These are phyloP conservation scores for Drosophila hydei DNA, from an alignment of 1,140 invertebrate genomes.

Conservation along the genomic window DNA sequence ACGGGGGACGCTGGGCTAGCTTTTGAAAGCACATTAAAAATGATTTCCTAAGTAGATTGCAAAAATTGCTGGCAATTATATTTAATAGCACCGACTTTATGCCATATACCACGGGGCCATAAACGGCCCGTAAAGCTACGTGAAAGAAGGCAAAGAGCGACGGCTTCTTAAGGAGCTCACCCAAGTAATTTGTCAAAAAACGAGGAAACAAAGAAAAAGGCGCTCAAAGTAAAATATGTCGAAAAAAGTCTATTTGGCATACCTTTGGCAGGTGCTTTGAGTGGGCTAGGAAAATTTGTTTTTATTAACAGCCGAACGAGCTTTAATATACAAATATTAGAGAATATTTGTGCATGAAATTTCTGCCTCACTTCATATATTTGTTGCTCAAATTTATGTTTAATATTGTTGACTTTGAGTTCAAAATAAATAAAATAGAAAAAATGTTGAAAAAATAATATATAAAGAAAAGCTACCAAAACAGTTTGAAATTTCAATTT, in stretches of 20 bases:
- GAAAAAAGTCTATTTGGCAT: conserved; percentile 4
- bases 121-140: conserved; percentile 43
- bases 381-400: background rate
- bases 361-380: background rate
- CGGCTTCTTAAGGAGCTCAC: conserved; percentile 25
- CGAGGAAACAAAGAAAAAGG: background rate
- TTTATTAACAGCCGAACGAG: conserved; percentile 1
- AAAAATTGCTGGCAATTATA: conserved; percentile 78
- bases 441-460: too few relatives aligned
- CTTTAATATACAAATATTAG: background rate
- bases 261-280: background rate
- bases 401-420: too few relatives aligned
- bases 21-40: conserved; percentile 64
- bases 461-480: too few relatives aligned
- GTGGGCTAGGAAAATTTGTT: background rate
- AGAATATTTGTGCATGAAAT: background rate
- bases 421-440: too few relatives aligned
- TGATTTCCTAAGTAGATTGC: conserved; percentile 79
- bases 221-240: conserved; percentile 8
- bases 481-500: too few relatives aligned
- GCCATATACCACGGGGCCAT: conserved; percentile 53
- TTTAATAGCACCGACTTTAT: conserved; percentile 65
- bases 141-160: conserved; percentile 21
- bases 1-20: background rate
- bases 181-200: conserved; percentile 61